These are phyloP conservation scores for Meloidogyne exigua DNA, from an alignment of 1,140 invertebrate genomes.

Conservation along the genomic window DNA sequence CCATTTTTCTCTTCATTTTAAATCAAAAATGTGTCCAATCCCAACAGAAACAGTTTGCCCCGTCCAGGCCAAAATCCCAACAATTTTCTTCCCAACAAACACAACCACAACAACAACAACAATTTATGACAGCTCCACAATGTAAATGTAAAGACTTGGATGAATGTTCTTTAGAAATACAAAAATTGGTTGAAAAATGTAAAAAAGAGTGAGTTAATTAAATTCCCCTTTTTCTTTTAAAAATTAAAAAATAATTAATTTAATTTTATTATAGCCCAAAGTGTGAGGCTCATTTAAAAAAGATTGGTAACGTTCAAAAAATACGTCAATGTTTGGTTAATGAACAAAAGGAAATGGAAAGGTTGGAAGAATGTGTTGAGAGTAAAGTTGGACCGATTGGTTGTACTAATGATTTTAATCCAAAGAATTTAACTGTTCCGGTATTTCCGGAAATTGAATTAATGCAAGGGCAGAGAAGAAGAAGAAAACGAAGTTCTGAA, in stretches of 20 bases:
- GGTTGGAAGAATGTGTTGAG: conserved; percentile 50
- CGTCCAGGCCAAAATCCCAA: not conserved
- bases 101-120: conserved; percentile 9
- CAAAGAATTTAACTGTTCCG: conserved; percentile 51
- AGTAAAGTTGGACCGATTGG: conserved; percentile 49
- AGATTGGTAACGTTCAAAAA: conserved; percentile 48
- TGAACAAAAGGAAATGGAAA: conserved; percentile 51
- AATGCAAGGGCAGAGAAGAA: conserved; percentile 3
- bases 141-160: conserved; percentile 52
- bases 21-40: not conserved
- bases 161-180: conserved; percentile 40
- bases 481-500: not conserved
- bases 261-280: conserved; percentile 30
- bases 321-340: conserved; percentile 49
- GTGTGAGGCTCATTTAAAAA: conserved; percentile 50
- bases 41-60: not conserved
- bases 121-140: conserved; percentile 50
- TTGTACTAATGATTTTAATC: conserved; percentile 49
- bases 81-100: not conserved
- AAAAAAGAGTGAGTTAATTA: conserved; percentile 42
- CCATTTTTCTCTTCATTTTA: not conserved
- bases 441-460: conserved; percentile 42
- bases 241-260: no score
- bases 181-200: conserved; percentile 41
- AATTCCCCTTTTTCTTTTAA: no score